Conservation (phyloP, 1,140 invertebrate species). For the Oncopodura yosiiana region DNA sequence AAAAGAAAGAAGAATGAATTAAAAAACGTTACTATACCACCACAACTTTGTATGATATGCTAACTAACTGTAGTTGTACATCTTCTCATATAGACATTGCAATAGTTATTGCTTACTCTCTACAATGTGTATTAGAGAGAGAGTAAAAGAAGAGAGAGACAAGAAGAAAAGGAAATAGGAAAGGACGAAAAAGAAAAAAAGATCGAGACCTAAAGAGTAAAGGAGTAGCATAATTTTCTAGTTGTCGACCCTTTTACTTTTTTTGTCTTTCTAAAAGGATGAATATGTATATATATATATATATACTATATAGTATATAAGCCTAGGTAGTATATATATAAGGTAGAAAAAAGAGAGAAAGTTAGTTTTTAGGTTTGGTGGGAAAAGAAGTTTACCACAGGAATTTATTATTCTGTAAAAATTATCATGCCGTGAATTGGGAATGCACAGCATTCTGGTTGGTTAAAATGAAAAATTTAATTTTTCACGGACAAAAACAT, state of each 20-base stretch:
- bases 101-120: no score
- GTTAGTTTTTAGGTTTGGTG: slow-evolving; percentile 5
- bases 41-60: no score
- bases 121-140: slow-evolving; percentile 4
- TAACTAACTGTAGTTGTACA: no score
- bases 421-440: slow-evolving; percentile 35
- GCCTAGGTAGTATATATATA: background rate
- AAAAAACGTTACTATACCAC: no score
- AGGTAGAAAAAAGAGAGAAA: background rate
- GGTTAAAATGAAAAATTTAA: slow-evolving; percentile 36
- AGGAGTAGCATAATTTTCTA: slow-evolving; percentile 34
- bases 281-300: no score
- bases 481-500: slow-evolving; percentile 35
- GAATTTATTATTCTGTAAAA: slow-evolving; percentile 37
- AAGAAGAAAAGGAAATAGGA: background rate
- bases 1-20: no score
- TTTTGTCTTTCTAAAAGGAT: no score
- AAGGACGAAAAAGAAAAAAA: slow-evolving; percentile 22
- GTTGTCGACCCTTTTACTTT: slow-evolving; percentile 31
- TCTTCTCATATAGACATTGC: no score
- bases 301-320: no score
- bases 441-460: slow-evolving; percentile 22
- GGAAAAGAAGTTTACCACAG: slow-evolving; percentile 31
- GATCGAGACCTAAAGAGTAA: no score
- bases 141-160: background rate